Percentiles rank a stretch among this genome's conserved stretches.
Conservation (phyloP, 1,140 invertebrate species). For the Ceratina calcarata region DNA sequence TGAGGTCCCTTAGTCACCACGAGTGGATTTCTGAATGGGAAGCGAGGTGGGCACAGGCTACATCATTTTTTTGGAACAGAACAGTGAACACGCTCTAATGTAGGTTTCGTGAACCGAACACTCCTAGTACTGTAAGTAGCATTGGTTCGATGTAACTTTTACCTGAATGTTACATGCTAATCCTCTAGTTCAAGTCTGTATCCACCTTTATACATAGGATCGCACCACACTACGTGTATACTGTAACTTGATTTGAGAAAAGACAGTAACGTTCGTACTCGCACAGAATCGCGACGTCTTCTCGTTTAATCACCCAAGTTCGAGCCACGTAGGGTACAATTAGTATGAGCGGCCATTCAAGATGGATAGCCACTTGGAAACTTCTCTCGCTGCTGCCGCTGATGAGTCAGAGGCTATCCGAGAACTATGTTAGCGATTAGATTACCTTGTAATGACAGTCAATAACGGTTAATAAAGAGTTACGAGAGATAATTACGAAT, state of each 20-base stretch:
- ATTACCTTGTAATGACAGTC: neutral
- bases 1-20: too few species aligned
- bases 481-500: neutral
- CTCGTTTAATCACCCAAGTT: constrained; percentile 25
- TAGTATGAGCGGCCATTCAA: constrained; percentile 7
- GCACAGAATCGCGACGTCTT: neutral
- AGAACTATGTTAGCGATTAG: neutral
- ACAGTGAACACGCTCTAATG: too few species aligned
- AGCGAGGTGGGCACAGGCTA: neutral
- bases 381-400: neutral
- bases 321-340: constrained; percentile 12
- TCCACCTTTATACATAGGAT: neutral
- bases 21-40: neutral
- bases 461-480: neutral
- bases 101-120: too few species aligned
- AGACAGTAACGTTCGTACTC: neutral
- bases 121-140: too few species aligned
- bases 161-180: too few species aligned
- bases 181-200: too few species aligned
- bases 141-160: neutral
- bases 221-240: neutral
- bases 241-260: neutral
- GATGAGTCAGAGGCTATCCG: neutral
- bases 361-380: constrained; percentile 24
- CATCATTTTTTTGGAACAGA: too few species aligned